A percentile compares a stretch with the other conserved stretches of the same genome.
These are phyloP conservation scores for Zoanthus solanderi DNA, from an alignment of 92 coral and sea anemone genomes.

Conservation along the genomic window DNA sequence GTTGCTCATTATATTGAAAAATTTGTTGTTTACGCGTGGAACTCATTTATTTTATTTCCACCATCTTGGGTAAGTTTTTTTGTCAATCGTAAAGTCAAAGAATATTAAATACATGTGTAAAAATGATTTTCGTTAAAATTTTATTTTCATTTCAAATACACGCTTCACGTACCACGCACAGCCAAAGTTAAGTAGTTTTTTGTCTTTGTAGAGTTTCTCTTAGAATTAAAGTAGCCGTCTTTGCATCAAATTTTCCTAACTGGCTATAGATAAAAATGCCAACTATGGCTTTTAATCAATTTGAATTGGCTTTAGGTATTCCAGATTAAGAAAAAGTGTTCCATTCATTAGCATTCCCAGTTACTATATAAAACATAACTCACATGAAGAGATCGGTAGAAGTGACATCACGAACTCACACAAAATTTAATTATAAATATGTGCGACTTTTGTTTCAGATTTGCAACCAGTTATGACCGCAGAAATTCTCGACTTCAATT, in stretches of 20 bases:
- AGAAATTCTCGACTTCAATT: slow-evolving; percentile 25
- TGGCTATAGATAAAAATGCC: no score
- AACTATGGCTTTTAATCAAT: not conserved
- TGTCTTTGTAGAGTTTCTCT: not conserved
- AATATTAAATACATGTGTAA: not conserved
- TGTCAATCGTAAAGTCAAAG: not conserved
- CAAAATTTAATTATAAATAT: not conserved
- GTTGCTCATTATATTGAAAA: not conserved
- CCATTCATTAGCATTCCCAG: not conserved
- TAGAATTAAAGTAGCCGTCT: not conserved
- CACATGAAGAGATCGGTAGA: not conserved
- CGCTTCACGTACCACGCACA: not conserved
- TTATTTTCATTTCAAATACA: not conserved
- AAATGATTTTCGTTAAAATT: not conserved
- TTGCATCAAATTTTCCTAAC: no score
- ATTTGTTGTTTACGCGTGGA: not conserved
- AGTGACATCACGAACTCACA: slow-evolving; percentile 4
- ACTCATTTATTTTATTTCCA: not conserved
- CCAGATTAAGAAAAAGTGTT: not conserved
- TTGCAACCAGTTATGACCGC: slow-evolving; percentile 9
- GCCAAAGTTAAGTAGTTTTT: not conserved
- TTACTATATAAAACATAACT: not conserved
- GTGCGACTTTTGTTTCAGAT: slow-evolving; percentile 9
- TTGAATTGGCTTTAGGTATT: not conserved
- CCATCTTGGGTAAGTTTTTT: slow-evolving; percentile 37